These are phyloP conservation scores for Cephus runcator DNA, from an alignment of 2,888 invertebrate species.

Conservation along the genomic window DNA sequence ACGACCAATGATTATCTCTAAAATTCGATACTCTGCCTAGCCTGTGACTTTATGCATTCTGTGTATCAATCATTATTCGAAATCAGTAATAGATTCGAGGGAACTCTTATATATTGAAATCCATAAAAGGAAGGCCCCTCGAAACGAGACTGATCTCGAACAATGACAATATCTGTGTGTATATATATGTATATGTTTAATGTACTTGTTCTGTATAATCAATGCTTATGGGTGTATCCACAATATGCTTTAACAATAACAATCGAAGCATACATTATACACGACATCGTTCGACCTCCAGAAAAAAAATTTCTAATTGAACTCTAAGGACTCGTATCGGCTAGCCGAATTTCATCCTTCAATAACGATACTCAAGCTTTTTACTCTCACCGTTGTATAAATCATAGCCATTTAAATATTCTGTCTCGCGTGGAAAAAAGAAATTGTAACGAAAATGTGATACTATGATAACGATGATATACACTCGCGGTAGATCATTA, in stretches of 20 bases:
- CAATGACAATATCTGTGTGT: background rate
- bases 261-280: background rate
- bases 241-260: background rate
- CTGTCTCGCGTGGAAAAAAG: background rate
- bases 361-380: background rate
- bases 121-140: background rate
- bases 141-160: background rate
- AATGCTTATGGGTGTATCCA: background rate
- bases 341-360: background rate
- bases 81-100: background rate
- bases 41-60: background rate
- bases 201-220: background rate
- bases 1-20: background rate
- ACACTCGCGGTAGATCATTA: background rate
- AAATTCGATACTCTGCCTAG: background rate
- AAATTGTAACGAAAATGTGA: background rate
- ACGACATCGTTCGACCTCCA: too few relatives aligned
- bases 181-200: background rate
- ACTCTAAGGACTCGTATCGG: background rate
- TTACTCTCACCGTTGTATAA: background rate
- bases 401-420: background rate
- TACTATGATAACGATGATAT: background rate
- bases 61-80: background rate
- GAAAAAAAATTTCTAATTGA: background rate
- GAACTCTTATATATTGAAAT: background rate